A percentile compares a stretch with the other conserved stretches of the same genome.
Evolutionary conservation across 2,797 vertebrate species (phyloP).

Genomic region (Gila robusta): DNA sequence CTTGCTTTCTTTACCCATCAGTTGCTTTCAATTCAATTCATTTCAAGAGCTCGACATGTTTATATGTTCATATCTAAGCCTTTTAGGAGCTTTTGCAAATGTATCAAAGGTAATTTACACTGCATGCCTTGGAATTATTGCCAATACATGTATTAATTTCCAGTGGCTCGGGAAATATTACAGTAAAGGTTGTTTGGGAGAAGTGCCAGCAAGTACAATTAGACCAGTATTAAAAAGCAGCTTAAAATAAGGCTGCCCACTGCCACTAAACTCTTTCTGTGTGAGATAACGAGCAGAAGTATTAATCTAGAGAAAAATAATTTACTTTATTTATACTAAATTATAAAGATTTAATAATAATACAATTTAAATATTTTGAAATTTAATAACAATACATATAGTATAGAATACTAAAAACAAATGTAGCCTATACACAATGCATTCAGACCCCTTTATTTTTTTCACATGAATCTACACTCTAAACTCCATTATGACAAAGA

Average conservation of each 20-base stretch:
- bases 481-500: background rate
- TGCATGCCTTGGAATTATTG: constrained; percentile 62
- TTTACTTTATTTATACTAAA: background rate
- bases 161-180: constrained; percentile 64
- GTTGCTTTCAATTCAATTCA: constrained; percentile 23
- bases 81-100: constrained; percentile 72
- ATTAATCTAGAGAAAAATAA: background rate
- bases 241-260: background rate
- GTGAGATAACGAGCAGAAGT: background rate
- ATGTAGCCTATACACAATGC: background rate
- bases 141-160: constrained; percentile 68
- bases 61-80: constrained; percentile 66
- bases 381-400: no score
- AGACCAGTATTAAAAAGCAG: constrained; percentile 1
- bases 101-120: constrained; percentile 72
- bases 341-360: background rate
- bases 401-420: no score
- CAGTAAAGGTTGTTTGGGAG: constrained; percentile 52
- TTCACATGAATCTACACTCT: background rate
- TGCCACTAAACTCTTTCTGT: background rate
- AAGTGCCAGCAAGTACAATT: constrained; percentile 38
- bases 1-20: background rate
- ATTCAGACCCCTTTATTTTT: background rate
- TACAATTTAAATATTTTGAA: no score
- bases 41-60: constrained; percentile 50